Evolutionary conservation across 2,797 vertebrate genomes (phyloP).

Genomic region (Enteromius anoplus): DNA sequence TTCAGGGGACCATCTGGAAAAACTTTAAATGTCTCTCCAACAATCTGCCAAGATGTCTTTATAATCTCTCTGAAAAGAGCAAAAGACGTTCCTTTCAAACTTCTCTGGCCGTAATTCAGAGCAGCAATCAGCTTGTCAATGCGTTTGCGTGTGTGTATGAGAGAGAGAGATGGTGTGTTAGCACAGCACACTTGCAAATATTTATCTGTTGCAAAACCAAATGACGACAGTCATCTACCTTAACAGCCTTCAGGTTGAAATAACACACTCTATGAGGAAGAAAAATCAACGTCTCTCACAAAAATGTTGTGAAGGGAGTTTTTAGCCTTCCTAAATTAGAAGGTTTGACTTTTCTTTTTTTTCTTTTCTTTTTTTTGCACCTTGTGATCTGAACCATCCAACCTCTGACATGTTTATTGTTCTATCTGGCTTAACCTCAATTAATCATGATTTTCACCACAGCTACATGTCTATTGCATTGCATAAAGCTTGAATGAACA

Average conservation of each 20-base stretch:
- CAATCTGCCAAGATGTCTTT: constrained; percentile 64
- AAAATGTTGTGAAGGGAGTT: constrained; percentile 46
- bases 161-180: constrained; percentile 32
- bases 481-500: constrained; percentile 30
- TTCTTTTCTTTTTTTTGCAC: constrained; percentile 54
- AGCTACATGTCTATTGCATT: constrained; percentile 4
- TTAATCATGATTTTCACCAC: constrained; percentile 59
- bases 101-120: constrained; percentile 53
- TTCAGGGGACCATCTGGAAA: constrained; percentile 73
- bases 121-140: constrained; percentile 52
- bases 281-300: constrained; percentile 48
- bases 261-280: constrained; percentile 43
- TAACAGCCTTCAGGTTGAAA: constrained; percentile 58
- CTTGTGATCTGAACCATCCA: constrained; percentile 52
- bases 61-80: constrained; percentile 62
- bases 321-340: not conserved
- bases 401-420: constrained; percentile 69
- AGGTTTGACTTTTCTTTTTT: not conserved
- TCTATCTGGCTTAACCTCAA: constrained; percentile 58
- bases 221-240: constrained; percentile 46
- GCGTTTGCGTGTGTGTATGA: constrained; percentile 24
- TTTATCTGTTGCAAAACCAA: constrained; percentile 48
- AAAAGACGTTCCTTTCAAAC: constrained; percentile 52
- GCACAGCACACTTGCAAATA: constrained; percentile 50
- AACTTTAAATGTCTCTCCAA: constrained; percentile 68